phyloP scores from a whole-genome alignment of 2,888 invertebrate genomes.

The Antitype chi region DNA sequence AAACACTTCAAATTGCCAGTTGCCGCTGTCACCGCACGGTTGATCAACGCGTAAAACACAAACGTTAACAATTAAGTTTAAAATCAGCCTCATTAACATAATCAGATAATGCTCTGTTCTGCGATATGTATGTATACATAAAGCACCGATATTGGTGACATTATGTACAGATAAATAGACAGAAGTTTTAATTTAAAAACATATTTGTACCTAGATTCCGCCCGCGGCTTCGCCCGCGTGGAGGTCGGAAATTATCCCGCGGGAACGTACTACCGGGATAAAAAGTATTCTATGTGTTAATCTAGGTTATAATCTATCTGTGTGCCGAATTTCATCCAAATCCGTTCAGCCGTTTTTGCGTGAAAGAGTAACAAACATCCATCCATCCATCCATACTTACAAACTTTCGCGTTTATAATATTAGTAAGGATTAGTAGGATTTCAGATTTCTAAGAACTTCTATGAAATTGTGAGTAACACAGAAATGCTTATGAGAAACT shows the following conservation, averaged over 20 bases:
- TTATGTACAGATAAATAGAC: not conserved
- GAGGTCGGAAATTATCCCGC: too few species aligned
- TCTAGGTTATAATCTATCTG: fast-evolving
- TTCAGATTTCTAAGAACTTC: too few species aligned
- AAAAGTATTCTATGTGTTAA: too few species aligned
- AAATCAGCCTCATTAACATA: conserved; percentile 73
- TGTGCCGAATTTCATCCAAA: too few species aligned
- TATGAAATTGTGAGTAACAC: too few species aligned
- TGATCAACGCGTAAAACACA: conserved; percentile 60
- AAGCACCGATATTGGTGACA: conserved; percentile 30
- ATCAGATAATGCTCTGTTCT: conserved; percentile 69
- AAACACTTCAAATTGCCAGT: conserved; percentile 51
- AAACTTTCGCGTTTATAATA: too few species aligned
- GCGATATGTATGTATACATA: conserved; percentile 41
- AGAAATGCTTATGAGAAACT: too few species aligned
- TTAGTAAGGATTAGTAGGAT: too few species aligned
- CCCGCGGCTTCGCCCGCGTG: fast-evolving
- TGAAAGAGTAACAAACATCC: too few species aligned
- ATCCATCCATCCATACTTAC: too few species aligned
- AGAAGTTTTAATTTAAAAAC: conserved; percentile 31
- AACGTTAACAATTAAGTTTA: conserved; percentile 72
- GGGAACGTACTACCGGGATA: too few species aligned
- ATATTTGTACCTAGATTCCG: fast-evolving
- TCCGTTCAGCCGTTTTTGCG: too few species aligned
- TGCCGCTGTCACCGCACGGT: conserved; percentile 43